A percentile compares a stretch with the other conserved stretches of the same genome.
These are phyloP conservation scores for Euzophera pinguis DNA, from an alignment of 2,888 invertebrate species.

Conservation along the genomic window DNA sequence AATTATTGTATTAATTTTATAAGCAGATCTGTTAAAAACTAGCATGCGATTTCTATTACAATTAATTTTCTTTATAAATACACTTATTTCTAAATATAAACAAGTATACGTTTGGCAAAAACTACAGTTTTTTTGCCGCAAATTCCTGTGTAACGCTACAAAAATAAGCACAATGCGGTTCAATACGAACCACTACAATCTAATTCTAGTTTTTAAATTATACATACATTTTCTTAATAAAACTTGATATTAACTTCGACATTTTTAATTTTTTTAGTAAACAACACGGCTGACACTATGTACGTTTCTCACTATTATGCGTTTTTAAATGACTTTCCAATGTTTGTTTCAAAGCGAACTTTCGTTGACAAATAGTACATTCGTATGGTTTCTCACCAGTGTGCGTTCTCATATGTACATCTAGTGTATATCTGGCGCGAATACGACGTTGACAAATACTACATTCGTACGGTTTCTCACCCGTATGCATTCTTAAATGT, in stretches of 20 bases:
- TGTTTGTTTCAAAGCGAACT: background rate
- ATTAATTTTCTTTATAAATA: no score
- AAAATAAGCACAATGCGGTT: no score
- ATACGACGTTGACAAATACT: background rate
- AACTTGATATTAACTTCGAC: background rate
- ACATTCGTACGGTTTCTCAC: background rate
- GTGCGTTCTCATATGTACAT: constrained; percentile 1
- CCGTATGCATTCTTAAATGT: background rate
- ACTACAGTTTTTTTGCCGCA: no score
- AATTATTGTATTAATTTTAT: no score
- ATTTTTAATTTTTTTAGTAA: background rate
- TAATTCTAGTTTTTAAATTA: no score
- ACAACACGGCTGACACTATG: background rate
- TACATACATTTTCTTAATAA: background rate
- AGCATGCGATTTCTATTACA: no score
- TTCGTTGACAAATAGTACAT: background rate
- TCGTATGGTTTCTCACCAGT: constrained; percentile 7
- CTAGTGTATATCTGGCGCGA: background rate
- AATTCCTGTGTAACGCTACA: no score
- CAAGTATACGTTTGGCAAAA: no score
- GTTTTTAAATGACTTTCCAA: background rate
- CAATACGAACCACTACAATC: no score
- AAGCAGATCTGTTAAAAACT: no score
- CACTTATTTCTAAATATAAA: no score
- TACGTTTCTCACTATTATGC: background rate